Conservation (phyloP, 2,113 vertebrate species). For the Formicarius rufipectus region DNA sequence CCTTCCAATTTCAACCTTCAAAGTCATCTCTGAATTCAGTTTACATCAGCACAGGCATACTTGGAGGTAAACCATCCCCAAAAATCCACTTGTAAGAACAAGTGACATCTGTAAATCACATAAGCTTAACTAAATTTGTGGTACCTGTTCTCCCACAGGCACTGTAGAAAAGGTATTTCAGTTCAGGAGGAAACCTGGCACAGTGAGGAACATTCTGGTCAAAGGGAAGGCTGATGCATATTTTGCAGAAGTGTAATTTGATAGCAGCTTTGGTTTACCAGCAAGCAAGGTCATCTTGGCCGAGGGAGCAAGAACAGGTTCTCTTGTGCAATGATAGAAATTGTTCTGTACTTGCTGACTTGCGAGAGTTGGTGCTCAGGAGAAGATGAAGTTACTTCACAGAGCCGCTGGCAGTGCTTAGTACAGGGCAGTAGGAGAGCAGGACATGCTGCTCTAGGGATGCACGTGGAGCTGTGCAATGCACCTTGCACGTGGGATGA, state of each 20-base stretch:
- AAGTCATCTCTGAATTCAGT: background rate
- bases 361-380: background rate
- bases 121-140: background rate
- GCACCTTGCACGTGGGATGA: slow-evolving; percentile 30
- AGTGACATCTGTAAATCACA: background rate
- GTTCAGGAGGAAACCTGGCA: background rate
- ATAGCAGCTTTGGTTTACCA: background rate
- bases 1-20: background rate
- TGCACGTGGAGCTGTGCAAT: background rate
- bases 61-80: background rate
- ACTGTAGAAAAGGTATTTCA: background rate
- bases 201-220: background rate
- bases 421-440: background rate
- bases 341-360: background rate
- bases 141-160: background rate
- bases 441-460: background rate
- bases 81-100: background rate
- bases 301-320: background rate
- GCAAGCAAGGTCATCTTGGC: background rate
- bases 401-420: background rate
- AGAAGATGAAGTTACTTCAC: background rate
- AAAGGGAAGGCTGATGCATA: background rate
- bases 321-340: background rate
- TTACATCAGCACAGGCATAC: background rate
- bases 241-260: background rate